These are phyloP conservation scores for Drosophila nigromelanica DNA, from an alignment of 1,140 invertebrate species.

Conservation along the genomic window DNA sequence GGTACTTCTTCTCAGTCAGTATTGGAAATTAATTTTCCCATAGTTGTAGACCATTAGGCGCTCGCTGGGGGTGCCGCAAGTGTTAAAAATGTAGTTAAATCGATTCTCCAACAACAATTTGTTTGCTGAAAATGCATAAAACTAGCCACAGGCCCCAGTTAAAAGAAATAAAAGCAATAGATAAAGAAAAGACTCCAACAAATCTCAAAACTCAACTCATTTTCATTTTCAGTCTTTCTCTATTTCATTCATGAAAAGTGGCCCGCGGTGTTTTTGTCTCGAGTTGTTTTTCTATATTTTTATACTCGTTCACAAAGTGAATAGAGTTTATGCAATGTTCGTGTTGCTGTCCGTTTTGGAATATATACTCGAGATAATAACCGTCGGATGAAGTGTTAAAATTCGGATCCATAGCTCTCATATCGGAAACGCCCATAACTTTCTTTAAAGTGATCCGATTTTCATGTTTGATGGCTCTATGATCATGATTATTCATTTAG, in stretches of 20 bases:
- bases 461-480: too few relatives aligned
- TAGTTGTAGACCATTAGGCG: constrained; percentile 32
- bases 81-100: constrained; percentile 77
- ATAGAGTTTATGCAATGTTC: too few relatives aligned
- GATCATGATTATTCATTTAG: too few relatives aligned
- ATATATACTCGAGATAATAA: too few relatives aligned
- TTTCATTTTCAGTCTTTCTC: constrained; percentile 15
- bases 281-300: constrained; percentile 20
- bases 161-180: constrained; percentile 5
- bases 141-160: constrained; percentile 33
- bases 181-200: background rate
- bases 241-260: constrained; percentile 49
- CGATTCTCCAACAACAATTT: constrained; percentile 59
- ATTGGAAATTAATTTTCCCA: constrained; percentile 44
- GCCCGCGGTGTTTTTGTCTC: constrained; percentile 65
- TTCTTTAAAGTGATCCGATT: too few relatives aligned
- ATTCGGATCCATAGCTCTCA: too few relatives aligned
- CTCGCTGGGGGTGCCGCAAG: constrained; percentile 54
- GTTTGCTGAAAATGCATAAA: constrained; percentile 54
- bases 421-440: too few relatives aligned
- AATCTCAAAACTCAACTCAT: constrained; percentile 20
- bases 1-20: background rate
- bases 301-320: too few relatives aligned
- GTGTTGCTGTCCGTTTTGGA: too few relatives aligned
- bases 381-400: too few relatives aligned